These are phyloP conservation scores for Plebejus anna DNA, from an alignment of 2,888 invertebrate genomes.

Conservation along the genomic window DNA sequence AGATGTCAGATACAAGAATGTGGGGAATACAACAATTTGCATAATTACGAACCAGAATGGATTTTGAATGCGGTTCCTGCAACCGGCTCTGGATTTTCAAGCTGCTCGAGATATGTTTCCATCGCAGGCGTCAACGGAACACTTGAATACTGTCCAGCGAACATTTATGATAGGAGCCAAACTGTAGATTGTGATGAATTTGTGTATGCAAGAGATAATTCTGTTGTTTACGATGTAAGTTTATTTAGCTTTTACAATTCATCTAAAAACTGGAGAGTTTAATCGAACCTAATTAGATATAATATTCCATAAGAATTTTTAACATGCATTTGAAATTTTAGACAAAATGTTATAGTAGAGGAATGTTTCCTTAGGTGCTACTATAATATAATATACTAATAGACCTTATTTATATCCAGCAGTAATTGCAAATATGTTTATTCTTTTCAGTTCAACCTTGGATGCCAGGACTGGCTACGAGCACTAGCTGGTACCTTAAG, in stretches of 20 bases:
- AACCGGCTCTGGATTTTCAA: conserved; percentile 51
- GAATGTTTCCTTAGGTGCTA: too few species aligned
- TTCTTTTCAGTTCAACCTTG: conserved; percentile 70
- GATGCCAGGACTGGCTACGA: conserved; percentile 82
- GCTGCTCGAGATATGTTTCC: conserved; percentile 54
- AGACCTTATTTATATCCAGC: neutral
- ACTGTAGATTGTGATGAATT: conserved; percentile 40
- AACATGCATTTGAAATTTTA: too few species aligned
- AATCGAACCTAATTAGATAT: too few species aligned
- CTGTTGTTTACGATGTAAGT: conserved; percentile 48
- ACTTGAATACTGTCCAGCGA: conserved; percentile 48
- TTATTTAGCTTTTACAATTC: neutral
- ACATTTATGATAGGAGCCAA: conserved; percentile 45
- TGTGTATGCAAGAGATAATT: conserved; percentile 43
- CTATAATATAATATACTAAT: too few species aligned
- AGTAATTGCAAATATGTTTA: neutral
- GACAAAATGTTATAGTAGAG: too few species aligned
- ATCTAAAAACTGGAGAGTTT: neutral
- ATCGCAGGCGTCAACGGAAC: conserved; percentile 39
- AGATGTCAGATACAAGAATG: conserved; percentile 71
- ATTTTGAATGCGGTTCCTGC: conserved; percentile 55
- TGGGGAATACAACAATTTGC: conserved; percentile 44
- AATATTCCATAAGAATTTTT: too few species aligned
- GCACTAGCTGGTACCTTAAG: conserved; percentile 83
- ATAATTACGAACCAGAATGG: conserved; percentile 51